Evolutionary conservation across 2,888 invertebrate species (phyloP).

Genomic region (Lepidonotus clava): DNA sequence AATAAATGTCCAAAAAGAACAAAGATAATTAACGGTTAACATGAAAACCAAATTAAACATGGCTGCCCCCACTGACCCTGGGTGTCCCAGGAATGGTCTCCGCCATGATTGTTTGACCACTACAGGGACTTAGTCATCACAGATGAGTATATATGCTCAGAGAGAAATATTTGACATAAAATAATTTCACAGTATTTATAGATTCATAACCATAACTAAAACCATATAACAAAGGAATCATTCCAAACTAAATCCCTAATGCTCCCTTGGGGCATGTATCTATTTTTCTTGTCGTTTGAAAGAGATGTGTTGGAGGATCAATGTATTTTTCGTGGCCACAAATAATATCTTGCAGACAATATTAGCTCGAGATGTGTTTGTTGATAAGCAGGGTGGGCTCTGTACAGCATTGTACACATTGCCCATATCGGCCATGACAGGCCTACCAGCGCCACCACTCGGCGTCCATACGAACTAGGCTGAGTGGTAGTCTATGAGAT

Average conservation of each 20-base stretch:
- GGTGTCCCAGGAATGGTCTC: not conserved
- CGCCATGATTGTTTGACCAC: slow-evolving; percentile 39
- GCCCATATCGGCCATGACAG: not conserved
- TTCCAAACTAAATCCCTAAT: no score
- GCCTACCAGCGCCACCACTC: not conserved
- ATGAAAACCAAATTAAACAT: slow-evolving; percentile 29
- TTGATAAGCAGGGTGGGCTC: not conserved
- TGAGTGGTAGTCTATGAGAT: not conserved
- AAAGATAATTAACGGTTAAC: slow-evolving; percentile 17
- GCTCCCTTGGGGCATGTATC: no score
- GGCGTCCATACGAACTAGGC: not conserved
- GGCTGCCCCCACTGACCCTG: not conserved
- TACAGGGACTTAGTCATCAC: not conserved
- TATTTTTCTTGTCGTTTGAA: no score
- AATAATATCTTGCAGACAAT: not conserved
- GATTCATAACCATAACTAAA: no score
- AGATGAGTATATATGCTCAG: not conserved
- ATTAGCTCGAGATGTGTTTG: not conserved
- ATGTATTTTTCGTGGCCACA: no score
- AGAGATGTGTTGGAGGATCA: no score
- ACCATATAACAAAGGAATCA: no score
- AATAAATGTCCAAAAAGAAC: slow-evolving; percentile 6
- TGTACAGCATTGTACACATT: not conserved
- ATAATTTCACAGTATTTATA: no score
- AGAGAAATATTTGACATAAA: no score